Evolutionary conservation across 2,797 vertebrate genomes (phyloP), one percentile per base, ranked within the genome.

Genomic region (Botia almorhae): DNA sequence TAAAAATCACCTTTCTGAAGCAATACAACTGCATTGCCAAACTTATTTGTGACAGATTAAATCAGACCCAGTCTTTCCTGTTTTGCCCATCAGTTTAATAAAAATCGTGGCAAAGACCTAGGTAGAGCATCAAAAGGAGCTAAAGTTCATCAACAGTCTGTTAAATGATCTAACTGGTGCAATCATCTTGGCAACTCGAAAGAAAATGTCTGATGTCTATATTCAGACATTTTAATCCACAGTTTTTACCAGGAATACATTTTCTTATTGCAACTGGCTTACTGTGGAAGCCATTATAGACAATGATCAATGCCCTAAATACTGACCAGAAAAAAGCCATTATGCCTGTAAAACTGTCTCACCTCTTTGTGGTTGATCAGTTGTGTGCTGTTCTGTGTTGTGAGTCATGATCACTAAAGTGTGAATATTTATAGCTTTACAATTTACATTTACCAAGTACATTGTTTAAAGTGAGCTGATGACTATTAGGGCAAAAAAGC

Each of bases 301-400:
- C 56, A 26, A 13, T 10, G 14, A 78, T 53, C 26, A 36, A 36
- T 51, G 46, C 10, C 10, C 58, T 43, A 26, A 1, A 72, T 26
- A 48, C 39, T n/a, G 36, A 39, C n/a, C 5, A 65, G 29, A 14
- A 10, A 3, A 6, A 43, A 72, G 53, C 55, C 10, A 23, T 5
- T 16, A 46, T 17, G 55, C 48, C 48, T 65, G 46, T 76, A n/a
- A 43, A 51, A 63, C 29, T 72, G 4, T 43, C 16, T 65, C 60
- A 67, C 61, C 61, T 71, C 46, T 79, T 79, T 64, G 69, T 64
- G 77, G 69, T 72, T 71, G 72, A 21, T 71, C 3, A 8, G 29
- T 43, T 2, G 1, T 46, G 43, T 17, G 50, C 76, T 63, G 2
- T 26, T 72, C 58, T 14, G 48, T 21, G 23, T 7, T 55, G 12